phyloP scores from a whole-genome alignment of 2,113 vertebrate species.

The Castor canadensis region DNA sequence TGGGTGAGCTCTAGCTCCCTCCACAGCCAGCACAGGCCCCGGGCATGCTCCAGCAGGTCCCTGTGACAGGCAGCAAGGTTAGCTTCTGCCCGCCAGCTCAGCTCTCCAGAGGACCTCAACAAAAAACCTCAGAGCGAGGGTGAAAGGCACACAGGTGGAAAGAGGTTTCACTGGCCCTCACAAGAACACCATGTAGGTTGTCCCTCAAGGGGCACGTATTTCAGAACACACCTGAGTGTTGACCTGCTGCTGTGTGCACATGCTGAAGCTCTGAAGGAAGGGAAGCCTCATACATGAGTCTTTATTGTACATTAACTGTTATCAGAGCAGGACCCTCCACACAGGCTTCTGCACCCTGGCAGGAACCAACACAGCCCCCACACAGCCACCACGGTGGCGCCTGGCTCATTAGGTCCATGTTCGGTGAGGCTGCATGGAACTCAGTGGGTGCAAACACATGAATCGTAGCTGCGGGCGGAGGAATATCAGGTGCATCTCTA shows the following conservation, averaged over 20 bases:
- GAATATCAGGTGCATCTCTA: constrained; percentile 97
- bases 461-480: constrained; percentile 94
- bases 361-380: not conserved
- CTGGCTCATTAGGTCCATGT: not conserved
- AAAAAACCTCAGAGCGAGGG: not conserved
- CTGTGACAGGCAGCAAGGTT: not conserved
- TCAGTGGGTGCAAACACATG: constrained; percentile 85
- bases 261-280: not conserved
- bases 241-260: not conserved
- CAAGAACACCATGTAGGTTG: not conserved
- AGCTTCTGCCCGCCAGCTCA: not conserved
- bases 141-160: not conserved
- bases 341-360: not conserved
- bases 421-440: not conserved
- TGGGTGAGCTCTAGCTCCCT: too few relatives aligned
- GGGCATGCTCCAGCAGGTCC: constrained; percentile 53
- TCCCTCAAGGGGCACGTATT: not conserved
- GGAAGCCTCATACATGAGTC: not conserved
- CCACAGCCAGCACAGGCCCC: not conserved
- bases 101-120: not conserved
- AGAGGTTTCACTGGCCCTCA: not conserved
- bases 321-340: not conserved
- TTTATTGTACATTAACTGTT: not conserved
- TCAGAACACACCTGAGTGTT: not conserved
- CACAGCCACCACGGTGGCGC: constrained; percentile 26